Conservation (phyloP, 2,113 vertebrate genomes). For the Siniperca chuatsi region DNA sequence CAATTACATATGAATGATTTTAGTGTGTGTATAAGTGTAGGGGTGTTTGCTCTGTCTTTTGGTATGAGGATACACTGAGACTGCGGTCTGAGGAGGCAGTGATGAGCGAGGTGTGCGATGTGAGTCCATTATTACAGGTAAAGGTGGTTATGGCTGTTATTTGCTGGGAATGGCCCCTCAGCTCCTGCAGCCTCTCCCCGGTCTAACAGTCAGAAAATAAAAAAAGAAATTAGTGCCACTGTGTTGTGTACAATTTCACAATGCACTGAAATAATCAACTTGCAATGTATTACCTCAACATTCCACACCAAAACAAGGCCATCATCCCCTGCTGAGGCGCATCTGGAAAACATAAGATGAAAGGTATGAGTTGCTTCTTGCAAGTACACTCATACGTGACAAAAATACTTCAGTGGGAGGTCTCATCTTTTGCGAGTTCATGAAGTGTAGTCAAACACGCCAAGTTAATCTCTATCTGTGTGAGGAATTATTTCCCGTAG, state of each 20-base stretch:
- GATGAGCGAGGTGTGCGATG: slow-evolving; percentile 84
- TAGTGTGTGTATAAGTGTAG: background rate
- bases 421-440: slow-evolving; percentile 9
- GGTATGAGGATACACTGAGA: slow-evolving; percentile 91
- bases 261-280: background rate
- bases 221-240: slow-evolving; percentile 24
- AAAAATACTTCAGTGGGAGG: slow-evolving; percentile 1
- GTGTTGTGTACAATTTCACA: slow-evolving; percentile 7
- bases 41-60: background rate
- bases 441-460: slow-evolving; percentile 13
- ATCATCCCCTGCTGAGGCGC: slow-evolving; percentile 96
- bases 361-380: background rate
- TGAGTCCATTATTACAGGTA: slow-evolving; percentile 71
- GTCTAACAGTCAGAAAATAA: slow-evolving; percentile 82
- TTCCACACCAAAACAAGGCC: slow-evolving; percentile 94
- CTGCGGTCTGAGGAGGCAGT: slow-evolving; percentile 94
- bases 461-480: slow-evolving; percentile 34
- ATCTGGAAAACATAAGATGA: slow-evolving; percentile 80
- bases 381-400: background rate
- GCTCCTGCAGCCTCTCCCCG: slow-evolving; percentile 91
- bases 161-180: slow-evolving; percentile 93
- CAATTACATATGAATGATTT: background rate
- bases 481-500: slow-evolving; percentile 56
- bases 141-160: slow-evolving; percentile 91
- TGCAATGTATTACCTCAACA: slow-evolving; percentile 86